A percentile compares a stretch with the other conserved stretches of the same genome.
phyloP scores from a whole-genome alignment of 2,888 invertebrate genomes.

The Ochlodes sylvanus region DNA sequence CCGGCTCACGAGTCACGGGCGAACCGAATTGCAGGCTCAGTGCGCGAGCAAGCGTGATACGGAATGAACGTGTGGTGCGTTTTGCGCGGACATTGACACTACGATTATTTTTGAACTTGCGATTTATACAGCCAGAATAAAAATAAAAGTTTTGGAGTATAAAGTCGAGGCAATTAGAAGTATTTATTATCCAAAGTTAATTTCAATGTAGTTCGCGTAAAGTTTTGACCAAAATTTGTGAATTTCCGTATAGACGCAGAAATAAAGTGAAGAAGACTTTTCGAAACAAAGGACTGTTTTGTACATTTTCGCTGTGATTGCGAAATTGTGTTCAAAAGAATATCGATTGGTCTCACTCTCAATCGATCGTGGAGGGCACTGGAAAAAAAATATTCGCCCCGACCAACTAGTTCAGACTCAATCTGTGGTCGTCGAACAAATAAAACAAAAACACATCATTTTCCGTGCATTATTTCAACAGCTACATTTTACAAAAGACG shows the following conservation, averaged over 20 bases:
- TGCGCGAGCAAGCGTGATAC: conserved; percentile 85
- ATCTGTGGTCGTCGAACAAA: conserved; percentile 78
- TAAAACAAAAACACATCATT: conserved; percentile 79
- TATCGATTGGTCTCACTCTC: conserved; percentile 67
- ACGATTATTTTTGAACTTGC: conserved; percentile 77
- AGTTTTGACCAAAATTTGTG: conserved; percentile 79
- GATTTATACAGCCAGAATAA: conserved; percentile 79
- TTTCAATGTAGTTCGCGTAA: conserved; percentile 78
- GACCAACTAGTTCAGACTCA: conserved; percentile 79
- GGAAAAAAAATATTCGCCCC: conserved; percentile 65
- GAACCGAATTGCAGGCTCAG: conserved; percentile 65
- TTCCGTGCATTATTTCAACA: conserved; percentile 65
- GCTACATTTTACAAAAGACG: conserved; percentile 66
- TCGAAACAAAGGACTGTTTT: conserved; percentile 85
- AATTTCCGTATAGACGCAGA: conserved; percentile 84
- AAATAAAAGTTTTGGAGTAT: conserved; percentile 75
- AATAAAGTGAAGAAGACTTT: conserved; percentile 72
- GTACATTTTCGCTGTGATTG: conserved; percentile 83
- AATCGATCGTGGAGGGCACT: conserved; percentile 64
- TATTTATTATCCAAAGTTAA: conserved; percentile 68
- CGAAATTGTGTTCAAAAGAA: conserved; percentile 83
- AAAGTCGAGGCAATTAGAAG: conserved; percentile 71
- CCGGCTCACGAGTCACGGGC: conserved; percentile 55
- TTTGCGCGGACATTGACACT: conserved; percentile 84
- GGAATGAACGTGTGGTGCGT: conserved; percentile 85